phyloP scores from a whole-genome alignment of 2,797 vertebrate genomes.

The Sebastes taczanowskii region DNA sequence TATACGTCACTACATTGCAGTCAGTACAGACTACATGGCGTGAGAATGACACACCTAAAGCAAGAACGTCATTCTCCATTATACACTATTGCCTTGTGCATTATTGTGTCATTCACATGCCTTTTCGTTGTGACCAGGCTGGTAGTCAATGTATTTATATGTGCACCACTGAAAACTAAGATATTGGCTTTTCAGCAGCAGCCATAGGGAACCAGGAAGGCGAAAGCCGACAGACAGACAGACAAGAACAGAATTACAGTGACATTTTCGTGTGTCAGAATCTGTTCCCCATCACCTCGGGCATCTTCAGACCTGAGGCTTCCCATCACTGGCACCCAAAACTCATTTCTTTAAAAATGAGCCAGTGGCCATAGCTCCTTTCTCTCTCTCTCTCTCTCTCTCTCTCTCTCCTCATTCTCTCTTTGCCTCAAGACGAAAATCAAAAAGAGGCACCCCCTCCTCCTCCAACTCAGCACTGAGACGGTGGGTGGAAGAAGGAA shows the following conservation, averaged over 20 bases:
- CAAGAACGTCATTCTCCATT: no score
- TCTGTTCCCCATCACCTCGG: constrained; percentile 13
- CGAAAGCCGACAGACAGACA: background rate
- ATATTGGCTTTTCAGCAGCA: background rate
- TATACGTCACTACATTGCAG: no score
- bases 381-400: background rate
- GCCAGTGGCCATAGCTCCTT: background rate
- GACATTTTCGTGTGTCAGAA: constrained; percentile 3
- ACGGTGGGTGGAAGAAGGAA: background rate
- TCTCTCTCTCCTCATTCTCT: background rate
- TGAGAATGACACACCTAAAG: no score
- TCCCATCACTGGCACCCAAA: constrained; percentile 4
- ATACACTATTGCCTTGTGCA: no score
- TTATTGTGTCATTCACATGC: no score
- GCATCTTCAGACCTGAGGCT: background rate
- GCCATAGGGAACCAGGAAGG: background rate
- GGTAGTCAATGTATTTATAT: no score
- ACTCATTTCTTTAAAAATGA: background rate
- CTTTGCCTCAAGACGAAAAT: constrained; percentile 21
- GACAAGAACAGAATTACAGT: background rate
- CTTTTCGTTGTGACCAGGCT: no score
- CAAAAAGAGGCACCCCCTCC: background rate
- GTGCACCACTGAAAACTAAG: no score
- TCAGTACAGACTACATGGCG: no score
- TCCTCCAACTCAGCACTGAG: background rate